Conservation (phyloP, 2,888 invertebrate species). For the Ethmia dodecea region DNA sequence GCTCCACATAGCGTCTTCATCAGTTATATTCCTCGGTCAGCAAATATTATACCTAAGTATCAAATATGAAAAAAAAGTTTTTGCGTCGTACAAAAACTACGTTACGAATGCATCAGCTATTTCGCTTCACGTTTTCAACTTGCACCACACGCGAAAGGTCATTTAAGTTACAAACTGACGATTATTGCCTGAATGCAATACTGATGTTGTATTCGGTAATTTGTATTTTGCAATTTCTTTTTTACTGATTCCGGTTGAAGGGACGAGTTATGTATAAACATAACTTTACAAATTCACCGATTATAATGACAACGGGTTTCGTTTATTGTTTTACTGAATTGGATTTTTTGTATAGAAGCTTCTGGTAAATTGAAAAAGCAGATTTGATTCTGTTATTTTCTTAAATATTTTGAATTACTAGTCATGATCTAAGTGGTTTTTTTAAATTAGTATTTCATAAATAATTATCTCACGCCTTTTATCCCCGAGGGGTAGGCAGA, state of each 20-base stretch:
- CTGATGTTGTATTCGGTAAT: constrained; percentile 62
- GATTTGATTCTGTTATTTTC: not conserved
- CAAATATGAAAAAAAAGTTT: too few relatives aligned
- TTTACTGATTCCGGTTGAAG: constrained; percentile 11
- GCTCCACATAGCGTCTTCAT: too few relatives aligned
- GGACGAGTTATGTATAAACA: constrained; percentile 7
- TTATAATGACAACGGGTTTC: constrained; percentile 16
- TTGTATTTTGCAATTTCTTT: constrained; percentile 43
- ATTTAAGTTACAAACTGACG: constrained; percentile 63
- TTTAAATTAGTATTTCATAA: too few relatives aligned
- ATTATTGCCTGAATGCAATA: constrained; percentile 65
- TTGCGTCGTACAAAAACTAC: too few relatives aligned
- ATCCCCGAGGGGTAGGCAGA: too few relatives aligned
- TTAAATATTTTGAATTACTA: not conserved
- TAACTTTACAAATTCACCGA: constrained; percentile 6
- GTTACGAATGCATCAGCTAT: too few relatives aligned
- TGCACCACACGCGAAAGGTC: constrained; percentile 28
- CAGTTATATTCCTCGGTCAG: too few relatives aligned
- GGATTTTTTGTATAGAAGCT: not conserved
- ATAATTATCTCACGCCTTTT: too few relatives aligned
- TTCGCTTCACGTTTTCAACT: too few relatives aligned
- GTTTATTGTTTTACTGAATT: not conserved
- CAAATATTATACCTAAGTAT: too few relatives aligned
- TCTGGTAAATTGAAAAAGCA: not conserved
- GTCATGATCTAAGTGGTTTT: too few relatives aligned